Conservation (phyloP, 2,113 vertebrate species). For the Cyprinus carpio region DNA sequence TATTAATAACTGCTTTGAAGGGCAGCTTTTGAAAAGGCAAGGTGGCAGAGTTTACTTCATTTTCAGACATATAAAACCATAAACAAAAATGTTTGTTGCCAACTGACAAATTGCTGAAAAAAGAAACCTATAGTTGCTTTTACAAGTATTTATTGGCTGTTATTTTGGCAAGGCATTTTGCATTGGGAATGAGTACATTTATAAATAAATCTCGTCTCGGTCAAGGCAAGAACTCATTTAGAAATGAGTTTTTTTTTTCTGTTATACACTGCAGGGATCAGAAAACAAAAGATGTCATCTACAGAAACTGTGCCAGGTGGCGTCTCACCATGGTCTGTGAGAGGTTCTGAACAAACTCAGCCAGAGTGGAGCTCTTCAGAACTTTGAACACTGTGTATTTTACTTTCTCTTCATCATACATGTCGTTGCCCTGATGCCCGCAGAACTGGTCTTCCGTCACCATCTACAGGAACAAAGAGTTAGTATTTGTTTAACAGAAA, state of each 20-base stretch:
- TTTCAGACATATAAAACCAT: too few species aligned
- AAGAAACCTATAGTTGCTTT: neutral
- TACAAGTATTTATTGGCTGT: neutral
- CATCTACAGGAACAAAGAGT: constrained; percentile 76
- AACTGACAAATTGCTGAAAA: neutral
- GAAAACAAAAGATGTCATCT: too few species aligned
- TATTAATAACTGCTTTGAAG: too few species aligned
- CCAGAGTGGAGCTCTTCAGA: constrained; percentile 93
- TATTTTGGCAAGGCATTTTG: neutral
- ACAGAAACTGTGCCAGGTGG: neutral
- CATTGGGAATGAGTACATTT: neutral
- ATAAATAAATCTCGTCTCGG: too few species aligned
- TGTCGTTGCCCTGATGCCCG: constrained; percentile 98
- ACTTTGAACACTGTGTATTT: constrained; percentile 99
- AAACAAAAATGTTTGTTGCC: neutral
- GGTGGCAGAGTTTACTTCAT: too few species aligned
- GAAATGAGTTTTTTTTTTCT: too few species aligned
- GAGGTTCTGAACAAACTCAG: constrained; percentile 97
- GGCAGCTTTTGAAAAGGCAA: too few species aligned
- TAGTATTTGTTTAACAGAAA: neutral
- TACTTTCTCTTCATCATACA: constrained; percentile 99
- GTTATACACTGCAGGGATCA: too few species aligned
- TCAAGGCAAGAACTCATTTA: too few species aligned
- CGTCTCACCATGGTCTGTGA: constrained; percentile 97
- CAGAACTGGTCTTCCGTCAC: constrained; percentile 99